Conservation (phyloP, 2,888 invertebrate genomes). For the Odontomyia ornata region DNA sequence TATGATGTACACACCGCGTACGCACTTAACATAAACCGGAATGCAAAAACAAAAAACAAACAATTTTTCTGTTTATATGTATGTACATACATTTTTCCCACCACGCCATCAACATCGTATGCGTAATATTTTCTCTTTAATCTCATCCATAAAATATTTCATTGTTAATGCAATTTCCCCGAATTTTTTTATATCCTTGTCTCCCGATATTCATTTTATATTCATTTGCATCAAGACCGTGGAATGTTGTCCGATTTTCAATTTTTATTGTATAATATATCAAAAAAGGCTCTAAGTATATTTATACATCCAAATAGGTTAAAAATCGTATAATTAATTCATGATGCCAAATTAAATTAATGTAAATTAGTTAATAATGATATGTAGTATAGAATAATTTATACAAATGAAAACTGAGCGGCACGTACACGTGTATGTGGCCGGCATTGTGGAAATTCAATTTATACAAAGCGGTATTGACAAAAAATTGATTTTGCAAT, state of each 20-base stretch:
- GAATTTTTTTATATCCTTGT: too few species aligned
- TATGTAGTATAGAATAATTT: conserved; percentile 29
- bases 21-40: neutral
- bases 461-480: neutral
- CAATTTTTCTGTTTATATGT: neutral
- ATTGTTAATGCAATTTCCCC: conserved; percentile 21
- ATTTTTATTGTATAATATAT: neutral
- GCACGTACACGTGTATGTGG: neutral
- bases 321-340: conserved; percentile 10
- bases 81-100: neutral
- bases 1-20: too few species aligned
- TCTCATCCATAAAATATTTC: conserved; percentile 14
- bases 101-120: neutral
- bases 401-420: neutral
- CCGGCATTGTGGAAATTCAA: neutral
- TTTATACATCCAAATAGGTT: neutral
- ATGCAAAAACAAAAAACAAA: neutral
- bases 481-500: neutral
- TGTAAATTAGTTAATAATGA: conserved; percentile 11
- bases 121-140: neutral
- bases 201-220: neutral
- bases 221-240: neutral
- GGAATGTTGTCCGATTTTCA: neutral
- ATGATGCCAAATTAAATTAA: conserved; percentile 40
- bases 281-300: conserved; percentile 2